A percentile compares a stretch with the other conserved stretches of the same genome.
Evolutionary conservation across 2,113 vertebrate genomes (phyloP).

Genomic region (Corydoras sp.): DNA sequence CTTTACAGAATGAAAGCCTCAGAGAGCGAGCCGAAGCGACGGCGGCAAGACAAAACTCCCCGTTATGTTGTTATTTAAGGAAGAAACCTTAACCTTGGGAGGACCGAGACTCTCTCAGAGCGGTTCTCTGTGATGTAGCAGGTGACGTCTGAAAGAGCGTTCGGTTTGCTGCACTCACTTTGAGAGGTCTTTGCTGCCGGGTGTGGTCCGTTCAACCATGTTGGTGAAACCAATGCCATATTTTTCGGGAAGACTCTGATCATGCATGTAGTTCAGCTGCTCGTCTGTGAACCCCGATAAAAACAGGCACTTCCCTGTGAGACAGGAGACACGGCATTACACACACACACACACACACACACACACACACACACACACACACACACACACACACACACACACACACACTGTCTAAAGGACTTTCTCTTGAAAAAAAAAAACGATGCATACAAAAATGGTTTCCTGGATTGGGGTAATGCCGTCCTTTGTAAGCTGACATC

Average conservation of each 20-base stretch:
- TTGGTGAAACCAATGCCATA: slow-evolving; percentile 97
- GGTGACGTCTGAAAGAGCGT: too few relatives aligned
- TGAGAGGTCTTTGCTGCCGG: slow-evolving; percentile 94
- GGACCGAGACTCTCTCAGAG: too few relatives aligned
- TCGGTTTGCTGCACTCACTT: slow-evolving; percentile 61
- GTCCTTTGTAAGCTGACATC: slow-evolving; percentile 94
- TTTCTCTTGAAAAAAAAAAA: neutral
- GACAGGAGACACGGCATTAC: neutral
- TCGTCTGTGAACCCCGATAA: slow-evolving; percentile 85
- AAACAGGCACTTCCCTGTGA: slow-evolving; percentile 92
- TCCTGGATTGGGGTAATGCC: slow-evolving; percentile 96
- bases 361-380: neutral
- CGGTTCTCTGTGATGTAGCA: too few relatives aligned
- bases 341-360: slow-evolving; percentile 16
- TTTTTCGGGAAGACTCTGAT: slow-evolving; percentile 83
- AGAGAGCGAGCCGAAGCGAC: too few relatives aligned
- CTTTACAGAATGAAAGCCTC: too few relatives aligned
- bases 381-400: too few relatives aligned
- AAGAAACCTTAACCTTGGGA: too few relatives aligned
- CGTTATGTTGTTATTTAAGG: too few relatives aligned
- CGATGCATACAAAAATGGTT: slow-evolving; percentile 93
- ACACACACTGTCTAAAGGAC: neutral
- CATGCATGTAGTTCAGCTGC: slow-evolving; percentile 88
- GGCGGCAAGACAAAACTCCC: too few relatives aligned
- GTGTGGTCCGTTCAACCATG: slow-evolving; percentile 97